A percentile compares a stretch with the other conserved stretches of the same genome.
phyloP scores from a whole-genome alignment of 2,888 invertebrate genomes.

The Steinernema carpocapsae region DNA sequence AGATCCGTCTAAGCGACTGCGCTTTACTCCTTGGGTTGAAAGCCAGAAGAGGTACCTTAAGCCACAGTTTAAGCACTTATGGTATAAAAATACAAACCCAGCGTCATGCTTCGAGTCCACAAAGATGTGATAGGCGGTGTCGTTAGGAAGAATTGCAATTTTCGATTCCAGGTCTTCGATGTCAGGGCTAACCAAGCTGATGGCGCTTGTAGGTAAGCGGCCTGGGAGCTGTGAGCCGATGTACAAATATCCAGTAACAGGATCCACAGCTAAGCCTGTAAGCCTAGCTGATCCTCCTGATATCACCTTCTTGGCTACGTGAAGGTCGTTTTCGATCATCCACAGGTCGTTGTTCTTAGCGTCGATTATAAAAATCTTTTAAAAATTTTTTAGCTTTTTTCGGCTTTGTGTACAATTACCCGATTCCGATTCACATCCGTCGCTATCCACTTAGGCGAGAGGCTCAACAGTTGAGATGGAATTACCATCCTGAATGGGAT shows the following conservation, averaged over 20 bases:
- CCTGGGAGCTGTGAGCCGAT: constrained; percentile 41
- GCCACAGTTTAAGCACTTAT: neutral
- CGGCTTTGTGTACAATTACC: neutral
- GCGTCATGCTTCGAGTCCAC: constrained; percentile 37
- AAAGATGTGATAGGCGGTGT: constrained; percentile 26
- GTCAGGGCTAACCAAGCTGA: constrained; percentile 44
- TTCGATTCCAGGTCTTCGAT: constrained; percentile 36
- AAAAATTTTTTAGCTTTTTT: neutral
- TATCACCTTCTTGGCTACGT: constrained; percentile 67
- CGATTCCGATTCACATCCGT: neutral
- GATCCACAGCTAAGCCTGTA: constrained; percentile 45
- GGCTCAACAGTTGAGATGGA: neutral
- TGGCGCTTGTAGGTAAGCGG: constrained; percentile 36
- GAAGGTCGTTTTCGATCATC: constrained; percentile 81
- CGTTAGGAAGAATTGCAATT: neutral
- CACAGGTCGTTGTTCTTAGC: constrained; percentile 47
- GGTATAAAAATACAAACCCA: neutral
- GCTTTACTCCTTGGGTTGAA: constrained; percentile 43
- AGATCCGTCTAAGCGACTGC: constrained; percentile 48
- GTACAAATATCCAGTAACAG: constrained; percentile 46
- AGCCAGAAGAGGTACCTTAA: constrained; percentile 52
- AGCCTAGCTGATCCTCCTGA: constrained; percentile 73
- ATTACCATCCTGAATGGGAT: constrained; percentile 1
- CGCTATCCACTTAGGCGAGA: constrained; percentile 9
- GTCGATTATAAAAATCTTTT: constrained; percentile 37